Evolutionary conservation across 2,888 invertebrate species (phyloP), one percentile per base, ranked within the genome.

Genomic region (Dryomyza anilis): DNA sequence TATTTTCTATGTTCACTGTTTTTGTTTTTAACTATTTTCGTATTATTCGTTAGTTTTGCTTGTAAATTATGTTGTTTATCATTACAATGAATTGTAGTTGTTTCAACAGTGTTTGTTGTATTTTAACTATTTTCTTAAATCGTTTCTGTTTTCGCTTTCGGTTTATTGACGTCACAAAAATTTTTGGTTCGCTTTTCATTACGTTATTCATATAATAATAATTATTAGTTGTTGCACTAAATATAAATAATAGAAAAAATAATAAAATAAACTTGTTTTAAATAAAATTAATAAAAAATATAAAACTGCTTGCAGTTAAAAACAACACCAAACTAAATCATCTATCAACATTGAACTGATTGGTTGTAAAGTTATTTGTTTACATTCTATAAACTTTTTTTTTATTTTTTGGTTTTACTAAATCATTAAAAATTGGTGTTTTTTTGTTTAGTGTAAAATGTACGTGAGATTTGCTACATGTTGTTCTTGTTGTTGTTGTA

Each of bases 141-240:
- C 58, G 46, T 67, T 66, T 69, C 70, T 59, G 67, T 71, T 63
- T 62, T 46, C 43, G 43, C 61, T 67, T 67, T 48, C 75, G 73
- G 74, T 77, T 81, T 81, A 78, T 78, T 78, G 81, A 81, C 81
- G 81, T 81, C 81, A 81, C 77, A 81, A 81, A 82, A 82, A 81
- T 82, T 77, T 74, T 75, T 70, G n/a, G 71, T 73, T 70, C 64
- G 67, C 69, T 70, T 72, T 75, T 78, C 75, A 77, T 79, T 78
- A 76, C 81, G 79, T 82, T 79, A 78, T 81, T 81, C 76, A 74
- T n/a, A n/a, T 79, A 79, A 80, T 76, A 76, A 78, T 75, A 77
- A 77, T 73, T 68, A 67, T 61, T 25, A 12, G 30, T 19, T 46
- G 14, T 21, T 23, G 30, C 16, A 6, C 6, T n/a, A 21, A 23